Evolutionary conservation across 2,888 invertebrate genomes (phyloP).

Genomic region (Drosophila acutilabella): DNA sequence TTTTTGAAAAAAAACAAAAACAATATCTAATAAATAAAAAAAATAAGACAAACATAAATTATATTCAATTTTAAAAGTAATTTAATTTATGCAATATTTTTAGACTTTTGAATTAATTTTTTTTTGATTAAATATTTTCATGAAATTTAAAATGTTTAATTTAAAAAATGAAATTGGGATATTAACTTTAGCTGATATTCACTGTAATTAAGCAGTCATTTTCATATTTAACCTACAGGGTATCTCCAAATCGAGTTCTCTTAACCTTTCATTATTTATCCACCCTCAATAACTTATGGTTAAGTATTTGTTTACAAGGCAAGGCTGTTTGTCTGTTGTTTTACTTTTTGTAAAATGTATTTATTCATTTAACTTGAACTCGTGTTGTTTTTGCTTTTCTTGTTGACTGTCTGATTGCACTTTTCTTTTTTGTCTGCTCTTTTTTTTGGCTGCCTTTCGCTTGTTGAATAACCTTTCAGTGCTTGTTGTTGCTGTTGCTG

Average conservation of each 20-base stretch:
- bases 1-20: background rate
- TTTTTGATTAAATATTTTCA: background rate
- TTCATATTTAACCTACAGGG: background rate
- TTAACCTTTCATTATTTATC: background rate
- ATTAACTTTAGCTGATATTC: background rate
- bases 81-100: background rate
- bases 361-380: conserved; percentile 45
- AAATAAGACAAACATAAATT: conserved; percentile 8
- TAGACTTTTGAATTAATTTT: background rate
- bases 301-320: conserved; percentile 13
- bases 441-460: conserved; percentile 43
- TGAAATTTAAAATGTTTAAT: too few relatives aligned
- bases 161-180: too few relatives aligned
- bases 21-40: background rate
- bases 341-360: conserved; percentile 35
- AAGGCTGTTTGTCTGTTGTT: conserved; percentile 41
- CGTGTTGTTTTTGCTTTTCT: conserved; percentile 27
- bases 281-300: background rate
- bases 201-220: background rate
- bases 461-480: conserved; percentile 51
- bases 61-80: background rate
- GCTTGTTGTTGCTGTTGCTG: conserved; percentile 19
- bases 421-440: background rate
- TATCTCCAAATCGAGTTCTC: background rate
- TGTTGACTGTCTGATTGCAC: conserved; percentile 5